Base-by-base conservation (phyloP, 2,113 vertebrate species). In the Erinaceus europaeus region DNA sequence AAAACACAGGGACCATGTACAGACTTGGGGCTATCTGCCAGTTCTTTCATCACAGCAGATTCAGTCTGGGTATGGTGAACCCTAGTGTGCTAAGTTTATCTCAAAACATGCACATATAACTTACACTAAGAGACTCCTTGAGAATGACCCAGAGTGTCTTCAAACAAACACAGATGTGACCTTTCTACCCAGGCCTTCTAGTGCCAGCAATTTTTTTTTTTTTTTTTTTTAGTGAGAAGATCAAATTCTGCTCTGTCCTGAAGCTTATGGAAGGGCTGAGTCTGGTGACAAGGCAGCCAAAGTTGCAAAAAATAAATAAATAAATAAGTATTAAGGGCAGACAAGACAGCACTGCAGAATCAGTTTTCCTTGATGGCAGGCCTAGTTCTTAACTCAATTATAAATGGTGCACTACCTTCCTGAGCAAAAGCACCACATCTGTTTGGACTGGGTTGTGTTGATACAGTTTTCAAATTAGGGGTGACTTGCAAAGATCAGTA, bases 151-250 rank as follows among this genome's bases (percentile, higher is more conserved):
- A 73, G 75, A 34, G 38, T 23, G 52, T 29, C 61, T 71, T n/a
- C 27, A 85, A 67, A 72, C 72, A 95, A 87, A 91, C 64, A 65
- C 69, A 95, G 68, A 9, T 92, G 57, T 40, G 73, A 55, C 20
- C 13, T 27, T 74, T 92, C 87, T 73, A 15, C 34, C 38, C 59
- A 27, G 36, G 74, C 18, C 21, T 25, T 67, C 25, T 27, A 34
- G 13, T 3, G 20, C 64, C 44, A 40, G n/a, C 18, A 48, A n/a
- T 50, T 14, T 48, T 65, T 29, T 62, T 21, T 23, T n/a, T 42
- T n/a, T 50, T 14, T 48, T 65, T 29, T 62, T 21, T 23, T n/a
- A 55, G 65, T 32, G 18, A 68, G 38, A 36, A 72, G 62, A 55
- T 34, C 48, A 68, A 48, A 21, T 14, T 0, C 10, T 13, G 53